Evolutionary conservation across 2,888 invertebrate species (phyloP).

Genomic region (Phasia obesa): DNA sequence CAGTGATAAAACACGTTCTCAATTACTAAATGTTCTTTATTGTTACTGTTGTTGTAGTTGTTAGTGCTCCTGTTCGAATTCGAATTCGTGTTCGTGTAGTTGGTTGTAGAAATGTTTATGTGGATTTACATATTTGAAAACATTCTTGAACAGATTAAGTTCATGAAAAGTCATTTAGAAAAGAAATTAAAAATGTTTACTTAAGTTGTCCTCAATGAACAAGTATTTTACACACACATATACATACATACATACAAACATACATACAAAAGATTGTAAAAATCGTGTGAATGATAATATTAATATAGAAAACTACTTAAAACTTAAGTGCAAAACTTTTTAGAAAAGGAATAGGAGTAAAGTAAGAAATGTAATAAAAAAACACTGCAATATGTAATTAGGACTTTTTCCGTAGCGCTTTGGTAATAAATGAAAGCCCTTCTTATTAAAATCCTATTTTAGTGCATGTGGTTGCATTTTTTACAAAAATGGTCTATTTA

Average conservation of each 20-base stretch:
- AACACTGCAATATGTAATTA: no score
- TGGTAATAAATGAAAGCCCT: no score
- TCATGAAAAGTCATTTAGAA: constrained; percentile 60
- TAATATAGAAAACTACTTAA: not conserved
- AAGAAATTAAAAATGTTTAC: constrained; percentile 37
- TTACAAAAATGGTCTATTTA: no score
- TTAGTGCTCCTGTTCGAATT: not conserved
- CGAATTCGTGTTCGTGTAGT: not conserved
- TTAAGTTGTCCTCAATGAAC: constrained; percentile 27
- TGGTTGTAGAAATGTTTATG: constrained; percentile 24
- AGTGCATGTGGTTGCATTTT: no score
- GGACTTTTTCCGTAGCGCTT: no score
- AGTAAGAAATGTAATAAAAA: no score
- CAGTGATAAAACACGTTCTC: constrained; percentile 69
- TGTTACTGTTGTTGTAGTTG: constrained; percentile 11
- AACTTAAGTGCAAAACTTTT: no score
- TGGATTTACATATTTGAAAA: constrained; percentile 33
- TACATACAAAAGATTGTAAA: not conserved
- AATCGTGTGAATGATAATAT: not conserved
- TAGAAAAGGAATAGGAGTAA: no score
- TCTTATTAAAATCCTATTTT: no score
- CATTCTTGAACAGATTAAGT: constrained; percentile 57
- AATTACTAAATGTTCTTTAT: constrained; percentile 47
- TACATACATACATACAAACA: not conserved
- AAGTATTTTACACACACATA: not conserved